These are phyloP conservation scores for Noctua janthina DNA, from an alignment of 2,888 invertebrate species.

Conservation along the genomic window DNA sequence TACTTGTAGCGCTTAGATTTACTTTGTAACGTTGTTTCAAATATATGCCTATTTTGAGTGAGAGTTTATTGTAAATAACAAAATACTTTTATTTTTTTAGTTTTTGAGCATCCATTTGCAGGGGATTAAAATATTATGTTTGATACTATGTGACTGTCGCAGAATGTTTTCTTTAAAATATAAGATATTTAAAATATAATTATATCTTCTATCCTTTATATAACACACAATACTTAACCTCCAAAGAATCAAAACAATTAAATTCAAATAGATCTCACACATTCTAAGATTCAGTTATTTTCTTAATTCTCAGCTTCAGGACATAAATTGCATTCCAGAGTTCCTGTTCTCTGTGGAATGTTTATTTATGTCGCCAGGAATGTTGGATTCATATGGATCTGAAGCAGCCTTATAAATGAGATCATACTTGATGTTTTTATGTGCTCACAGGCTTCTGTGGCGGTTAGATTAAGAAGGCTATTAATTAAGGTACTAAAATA, in stretches of 20 bases:
- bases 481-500: neutral
- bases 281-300: slow-evolving; percentile 1
- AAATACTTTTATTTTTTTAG: neutral
- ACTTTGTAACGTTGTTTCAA: neutral
- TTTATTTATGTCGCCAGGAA: slow-evolving; percentile 33
- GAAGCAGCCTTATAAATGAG: slow-evolving; percentile 9
- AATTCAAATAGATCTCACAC: slow-evolving; percentile 6
- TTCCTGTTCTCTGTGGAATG: slow-evolving; percentile 7
- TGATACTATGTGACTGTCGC: too few species aligned
- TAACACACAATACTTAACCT: neutral
- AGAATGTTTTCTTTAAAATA: too few species aligned
- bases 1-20: neutral
- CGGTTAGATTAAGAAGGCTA: neutral
- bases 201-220: neutral
- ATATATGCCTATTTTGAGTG: neutral
- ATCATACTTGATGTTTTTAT: neutral
- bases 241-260: neutral
- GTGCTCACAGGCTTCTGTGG: too few species aligned
- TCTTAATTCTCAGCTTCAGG: slow-evolving; percentile 2
- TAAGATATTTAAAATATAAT: too few species aligned
- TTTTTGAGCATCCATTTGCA: neutral
- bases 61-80: neutral
- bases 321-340: slow-evolving; percentile 39
- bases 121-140: too few species aligned
- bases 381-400: slow-evolving; percentile 21